Base-by-base conservation (phyloP, 2,888 invertebrate species). In the Acleris cristana region DNA sequence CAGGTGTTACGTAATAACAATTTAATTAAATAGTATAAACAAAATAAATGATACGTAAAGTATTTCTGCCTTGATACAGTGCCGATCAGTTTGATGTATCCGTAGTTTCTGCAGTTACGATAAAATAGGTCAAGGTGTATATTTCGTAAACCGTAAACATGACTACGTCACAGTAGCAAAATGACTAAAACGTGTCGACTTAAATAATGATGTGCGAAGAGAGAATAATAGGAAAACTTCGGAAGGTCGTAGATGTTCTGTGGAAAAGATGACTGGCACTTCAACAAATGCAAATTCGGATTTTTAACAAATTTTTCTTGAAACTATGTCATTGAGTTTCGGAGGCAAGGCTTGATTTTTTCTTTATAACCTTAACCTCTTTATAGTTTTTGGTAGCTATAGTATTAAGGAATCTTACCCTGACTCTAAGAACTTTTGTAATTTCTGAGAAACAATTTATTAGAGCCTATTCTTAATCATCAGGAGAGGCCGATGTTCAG, bases 111-210 rank as follows among this genome's bases (percentile, higher is more conserved):
- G 30, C 40, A 26, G 63, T 56, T 48, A n/a, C 49, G 40, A 30
- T 44, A 16, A 61, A 54, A 68, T 59, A 51, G 63, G 64, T 64
- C 68, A 68, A 64, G 64, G 63, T 59, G 30, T 55, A 48, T 54
- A 58, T 68, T 59, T 64, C 64, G 67, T 68, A 54, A 64, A 53
- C 23, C 10, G 53, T 18, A 61, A 40, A 57, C 45, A 56, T 12
- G 40, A 19, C 18, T 44, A 64, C 59, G 65, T 66, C 65, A 66
- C 52, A 21, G 52, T 18, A 57, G 23, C 45, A n/a, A 56, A 66
- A 56, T 57, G 45, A 62, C 57, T 53, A 52, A 45, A 56, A 34
- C 49, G 4, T 26, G 30, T n/a, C n/a, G 7, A 48, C 26, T 19
- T 62, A 51, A 30, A 30, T 48, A 48, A 48, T 48, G 19, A 51